Evolutionary conservation across 2,113 vertebrate species (phyloP).

Genomic region (Salvelinus namaycush): DNA sequence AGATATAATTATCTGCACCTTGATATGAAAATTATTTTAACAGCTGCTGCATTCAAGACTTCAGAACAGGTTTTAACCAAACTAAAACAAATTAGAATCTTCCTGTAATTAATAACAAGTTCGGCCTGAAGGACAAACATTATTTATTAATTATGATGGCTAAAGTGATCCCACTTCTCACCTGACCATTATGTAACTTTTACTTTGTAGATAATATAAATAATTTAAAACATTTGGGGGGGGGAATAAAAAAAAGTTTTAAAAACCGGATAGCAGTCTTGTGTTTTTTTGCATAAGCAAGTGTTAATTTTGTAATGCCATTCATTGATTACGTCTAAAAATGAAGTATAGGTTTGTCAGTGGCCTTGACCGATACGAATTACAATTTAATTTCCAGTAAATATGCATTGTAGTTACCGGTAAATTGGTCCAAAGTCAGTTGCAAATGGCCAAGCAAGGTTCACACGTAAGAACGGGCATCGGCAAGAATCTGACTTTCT

Average conservation of each 20-base stretch:
- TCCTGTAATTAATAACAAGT: constrained; percentile 78
- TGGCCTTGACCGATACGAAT: too few species aligned
- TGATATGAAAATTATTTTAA: constrained; percentile 92
- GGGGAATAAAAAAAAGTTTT: constrained; percentile 90
- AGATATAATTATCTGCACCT: constrained; percentile 82
- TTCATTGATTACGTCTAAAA: too few species aligned
- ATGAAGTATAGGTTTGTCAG: too few species aligned
- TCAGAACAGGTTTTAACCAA: constrained; percentile 78
- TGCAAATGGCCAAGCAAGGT: too few species aligned
- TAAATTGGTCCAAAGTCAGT: too few species aligned
- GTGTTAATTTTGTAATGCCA: too few species aligned
- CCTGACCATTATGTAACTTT: constrained; percentile 93
- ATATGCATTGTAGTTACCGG: too few species aligned
- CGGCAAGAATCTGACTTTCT: too few species aligned
- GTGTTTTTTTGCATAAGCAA: not conserved
- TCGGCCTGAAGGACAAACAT: constrained; percentile 85
- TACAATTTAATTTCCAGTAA: too few species aligned
- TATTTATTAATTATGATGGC: constrained; percentile 93
- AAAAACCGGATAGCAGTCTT: constrained; percentile 78
- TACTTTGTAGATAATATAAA: constrained; percentile 99
- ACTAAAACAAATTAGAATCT: constrained; percentile 77
- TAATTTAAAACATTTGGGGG: constrained; percentile 89
- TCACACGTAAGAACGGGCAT: too few species aligned
- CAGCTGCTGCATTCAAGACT: constrained; percentile 82
- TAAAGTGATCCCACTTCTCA: constrained; percentile 83